phyloP scores from a whole-genome alignment of 2,797 vertebrate species.

The Chlorospingus flavigularis region DNA sequence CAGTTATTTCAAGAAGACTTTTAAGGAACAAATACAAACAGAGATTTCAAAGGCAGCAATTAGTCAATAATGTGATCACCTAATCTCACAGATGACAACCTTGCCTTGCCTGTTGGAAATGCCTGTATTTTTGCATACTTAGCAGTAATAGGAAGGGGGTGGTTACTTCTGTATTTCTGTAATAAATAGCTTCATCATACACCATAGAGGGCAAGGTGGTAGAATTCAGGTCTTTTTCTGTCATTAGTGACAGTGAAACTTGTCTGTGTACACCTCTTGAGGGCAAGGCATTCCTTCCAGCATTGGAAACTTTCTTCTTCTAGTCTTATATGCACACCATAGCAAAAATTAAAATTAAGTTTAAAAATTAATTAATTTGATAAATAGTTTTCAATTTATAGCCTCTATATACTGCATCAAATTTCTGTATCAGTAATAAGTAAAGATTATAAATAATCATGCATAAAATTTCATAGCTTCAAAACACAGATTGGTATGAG shows the following conservation, averaged over 20 bases:
- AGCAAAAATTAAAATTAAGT: not conserved
- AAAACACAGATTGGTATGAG: not conserved
- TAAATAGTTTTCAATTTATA: not conserved
- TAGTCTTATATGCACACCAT: not conserved
- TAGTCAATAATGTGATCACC: not conserved
- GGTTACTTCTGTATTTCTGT: not conserved
- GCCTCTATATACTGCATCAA: not conserved
- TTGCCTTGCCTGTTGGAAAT: not conserved
- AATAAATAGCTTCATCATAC: not conserved
- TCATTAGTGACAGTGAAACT: not conserved
- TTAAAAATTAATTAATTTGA: not conserved
- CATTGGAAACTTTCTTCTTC: not conserved
- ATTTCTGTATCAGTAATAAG: not conserved
- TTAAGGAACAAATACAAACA: not conserved
- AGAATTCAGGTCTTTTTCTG: not conserved
- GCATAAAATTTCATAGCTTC: not conserved
- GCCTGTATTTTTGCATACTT: not conserved
- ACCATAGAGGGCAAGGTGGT: not conserved
- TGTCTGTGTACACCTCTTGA: not conserved
- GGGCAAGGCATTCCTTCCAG: not conserved
- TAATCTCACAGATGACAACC: not conserved
- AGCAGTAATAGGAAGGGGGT: not conserved
- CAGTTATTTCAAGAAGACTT: not conserved
- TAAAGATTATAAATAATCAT: not conserved
- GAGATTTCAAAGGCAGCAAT: not conserved